Conservation (phyloP, 2,797 vertebrate species). For the Hozukius guyotensis region DNA sequence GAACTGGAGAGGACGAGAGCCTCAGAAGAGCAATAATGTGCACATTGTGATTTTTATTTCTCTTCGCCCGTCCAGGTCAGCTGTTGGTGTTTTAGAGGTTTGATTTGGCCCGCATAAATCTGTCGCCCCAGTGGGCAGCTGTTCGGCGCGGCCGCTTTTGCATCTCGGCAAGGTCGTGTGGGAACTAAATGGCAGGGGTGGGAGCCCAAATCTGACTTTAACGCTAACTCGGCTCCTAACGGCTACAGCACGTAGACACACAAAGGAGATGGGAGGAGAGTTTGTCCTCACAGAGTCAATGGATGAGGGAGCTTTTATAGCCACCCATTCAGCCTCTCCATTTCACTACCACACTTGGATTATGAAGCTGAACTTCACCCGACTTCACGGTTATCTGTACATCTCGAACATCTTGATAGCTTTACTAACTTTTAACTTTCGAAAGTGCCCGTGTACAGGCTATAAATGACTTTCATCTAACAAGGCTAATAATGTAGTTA, state of each 20-base stretch:
- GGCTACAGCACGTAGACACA: constrained; percentile 46
- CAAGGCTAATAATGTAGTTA: constrained; percentile 12
- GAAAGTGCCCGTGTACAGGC: not conserved
- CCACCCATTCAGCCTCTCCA: constrained; percentile 52
- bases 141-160: constrained; percentile 58
- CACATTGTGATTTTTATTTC: constrained; percentile 76
- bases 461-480: constrained; percentile 27
- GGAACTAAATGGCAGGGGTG: constrained; percentile 72
- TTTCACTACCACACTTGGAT: constrained; percentile 45
- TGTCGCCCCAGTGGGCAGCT: constrained; percentile 61
- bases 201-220: constrained; percentile 56
- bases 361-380: constrained; percentile 25
- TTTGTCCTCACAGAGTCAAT: constrained; percentile 57
- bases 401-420: not conserved
- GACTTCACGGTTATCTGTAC: not conserved
- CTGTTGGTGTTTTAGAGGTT: constrained; percentile 70
- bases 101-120: constrained; percentile 72
- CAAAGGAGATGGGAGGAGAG: constrained; percentile 70
- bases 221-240: constrained; percentile 64
- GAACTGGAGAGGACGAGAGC: constrained; percentile 58
- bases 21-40: constrained; percentile 70
- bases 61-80: constrained; percentile 63
- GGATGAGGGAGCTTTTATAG: constrained; percentile 54
- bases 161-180: constrained; percentile 67
- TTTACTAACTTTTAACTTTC: constrained; percentile 7